phyloP scores from a whole-genome alignment of 2,113 vertebrate species.

The Indicator indicator region DNA sequence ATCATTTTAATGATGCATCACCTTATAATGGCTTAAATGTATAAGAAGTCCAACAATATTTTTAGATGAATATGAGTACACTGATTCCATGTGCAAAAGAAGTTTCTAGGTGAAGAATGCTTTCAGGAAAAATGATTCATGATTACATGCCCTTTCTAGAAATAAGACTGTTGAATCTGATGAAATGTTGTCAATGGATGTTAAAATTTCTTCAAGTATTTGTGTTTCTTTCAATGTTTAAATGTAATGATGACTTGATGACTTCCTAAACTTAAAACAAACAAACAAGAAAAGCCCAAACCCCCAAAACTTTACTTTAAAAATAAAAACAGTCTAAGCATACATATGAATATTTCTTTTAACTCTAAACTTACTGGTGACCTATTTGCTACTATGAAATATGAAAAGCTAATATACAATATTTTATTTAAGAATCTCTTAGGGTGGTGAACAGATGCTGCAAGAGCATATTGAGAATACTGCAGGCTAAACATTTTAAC shows the following conservation, averaged over 20 bases:
- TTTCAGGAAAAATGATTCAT: neutral
- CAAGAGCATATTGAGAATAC: neutral
- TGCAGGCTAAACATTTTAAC: neutral
- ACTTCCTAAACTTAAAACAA: neutral
- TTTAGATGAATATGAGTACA: neutral
- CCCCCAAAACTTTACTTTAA: too few relatives aligned
- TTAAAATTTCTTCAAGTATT: neutral
- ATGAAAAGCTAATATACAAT: neutral
- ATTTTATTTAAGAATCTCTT: neutral
- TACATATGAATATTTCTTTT: neutral
- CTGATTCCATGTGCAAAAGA: neutral
- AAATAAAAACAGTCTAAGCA: neutral
- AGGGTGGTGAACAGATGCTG: neutral
- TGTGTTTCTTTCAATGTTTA: neutral
- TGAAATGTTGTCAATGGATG: neutral
- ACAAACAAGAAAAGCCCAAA: too few relatives aligned
- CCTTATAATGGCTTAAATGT: neutral
- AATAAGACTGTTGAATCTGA: neutral
- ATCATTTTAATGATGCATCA: neutral
- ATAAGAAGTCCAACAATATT: neutral
- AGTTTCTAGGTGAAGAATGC: neutral
- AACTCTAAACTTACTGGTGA: neutral
- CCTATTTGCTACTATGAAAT: neutral
- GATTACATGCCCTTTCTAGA: neutral
- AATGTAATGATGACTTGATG: neutral